A percentile compares a stretch with the other conserved stretches of the same genome.
Evolutionary conservation across 2,888 invertebrate genomes (phyloP).

Genomic region (Trissonchulus sp.): DNA sequence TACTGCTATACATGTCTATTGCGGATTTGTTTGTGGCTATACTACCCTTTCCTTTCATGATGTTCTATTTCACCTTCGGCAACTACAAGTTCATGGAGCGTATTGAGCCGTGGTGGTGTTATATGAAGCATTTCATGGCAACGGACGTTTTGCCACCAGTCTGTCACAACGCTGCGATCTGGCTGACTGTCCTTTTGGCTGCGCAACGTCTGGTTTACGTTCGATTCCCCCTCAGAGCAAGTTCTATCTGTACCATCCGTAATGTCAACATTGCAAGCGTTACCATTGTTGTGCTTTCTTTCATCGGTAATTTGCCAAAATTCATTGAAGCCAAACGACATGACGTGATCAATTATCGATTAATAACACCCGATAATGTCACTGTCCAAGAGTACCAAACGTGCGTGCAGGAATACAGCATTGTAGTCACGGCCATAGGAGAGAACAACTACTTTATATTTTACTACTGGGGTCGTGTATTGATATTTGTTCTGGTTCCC

Average conservation of each 20-base stretch:
- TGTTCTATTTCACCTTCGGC: constrained; percentile 51
- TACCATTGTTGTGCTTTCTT: constrained; percentile 69
- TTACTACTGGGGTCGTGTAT: constrained; percentile 69
- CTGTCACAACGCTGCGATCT: constrained; percentile 86
- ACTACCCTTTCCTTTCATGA: constrained; percentile 77
- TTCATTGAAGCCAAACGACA: constrained; percentile 66
- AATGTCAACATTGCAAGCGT: constrained; percentile 63
- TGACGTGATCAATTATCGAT: constrained; percentile 53
- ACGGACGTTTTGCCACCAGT: constrained; percentile 62
- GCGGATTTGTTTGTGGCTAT: constrained; percentile 84
- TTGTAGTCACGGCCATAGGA: constrained; percentile 42
- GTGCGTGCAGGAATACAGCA: constrained; percentile 60
- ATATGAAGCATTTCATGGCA: constrained; percentile 14
- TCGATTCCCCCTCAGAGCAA: constrained; percentile 77
- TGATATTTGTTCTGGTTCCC: constrained; percentile 84
- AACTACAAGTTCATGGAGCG: constrained; percentile 6
- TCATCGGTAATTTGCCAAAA: constrained; percentile 71
- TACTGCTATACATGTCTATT: constrained; percentile 83
- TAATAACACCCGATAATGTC: constrained; percentile 31
- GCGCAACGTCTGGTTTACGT: constrained; percentile 87
- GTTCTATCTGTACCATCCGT: constrained; percentile 64
- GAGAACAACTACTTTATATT: constrained; percentile 68
- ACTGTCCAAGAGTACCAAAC: constrained; percentile 53
- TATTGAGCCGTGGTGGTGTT: constrained; percentile 26
- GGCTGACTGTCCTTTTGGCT: constrained; percentile 78